These are phyloP conservation scores for Blennius ocellaris DNA, from an alignment of 2,113 vertebrate genomes.

Conservation along the genomic window DNA sequence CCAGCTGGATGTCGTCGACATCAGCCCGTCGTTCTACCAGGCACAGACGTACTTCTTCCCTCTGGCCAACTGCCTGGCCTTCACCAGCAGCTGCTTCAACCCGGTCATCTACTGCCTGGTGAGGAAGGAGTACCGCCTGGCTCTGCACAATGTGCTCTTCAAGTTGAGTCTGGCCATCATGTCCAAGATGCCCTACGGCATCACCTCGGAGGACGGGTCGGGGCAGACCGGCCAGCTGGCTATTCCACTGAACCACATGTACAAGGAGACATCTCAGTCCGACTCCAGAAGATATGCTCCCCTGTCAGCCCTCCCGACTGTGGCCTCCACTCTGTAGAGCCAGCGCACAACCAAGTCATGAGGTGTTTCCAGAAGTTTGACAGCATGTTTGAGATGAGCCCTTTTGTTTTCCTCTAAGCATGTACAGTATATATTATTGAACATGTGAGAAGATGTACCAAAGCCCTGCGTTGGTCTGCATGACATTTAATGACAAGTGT, in stretches of 20 bases:
- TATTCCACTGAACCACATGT: slow-evolving; percentile 62
- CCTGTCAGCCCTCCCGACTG: slow-evolving; percentile 54
- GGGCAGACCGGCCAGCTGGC: slow-evolving; percentile 47
- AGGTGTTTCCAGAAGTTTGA: not conserved
- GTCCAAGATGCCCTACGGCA: slow-evolving; percentile 68
- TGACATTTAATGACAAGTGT: not conserved
- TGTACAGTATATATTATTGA: slow-evolving; percentile 10
- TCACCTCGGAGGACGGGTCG: slow-evolving; percentile 48
- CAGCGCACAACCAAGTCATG: not conserved
- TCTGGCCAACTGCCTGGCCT: slow-evolving; percentile 82
- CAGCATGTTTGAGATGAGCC: not conserved
- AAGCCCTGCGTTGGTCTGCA: slow-evolving; percentile 18
- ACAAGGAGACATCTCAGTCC: slow-evolving; percentile 62
- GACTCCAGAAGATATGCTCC: slow-evolving; percentile 41
- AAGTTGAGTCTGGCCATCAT: slow-evolving; percentile 64
- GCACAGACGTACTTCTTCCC: slow-evolving; percentile 84
- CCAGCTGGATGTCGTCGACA: slow-evolving; percentile 77
- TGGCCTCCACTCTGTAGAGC: slow-evolving; percentile 27
- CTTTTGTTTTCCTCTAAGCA: slow-evolving; percentile 15
- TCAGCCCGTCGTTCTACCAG: slow-evolving; percentile 72
- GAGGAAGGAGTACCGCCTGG: slow-evolving; percentile 77
- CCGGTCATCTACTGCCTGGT: slow-evolving; percentile 85
- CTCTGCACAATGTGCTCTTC: slow-evolving; percentile 69
- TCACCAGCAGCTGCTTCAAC: slow-evolving; percentile 84
- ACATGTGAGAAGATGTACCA: not conserved